A percentile compares a stretch with the other conserved stretches of the same genome.
phyloP scores from a whole-genome alignment of 2,888 invertebrate genomes.

The Monopis laevigella region DNA sequence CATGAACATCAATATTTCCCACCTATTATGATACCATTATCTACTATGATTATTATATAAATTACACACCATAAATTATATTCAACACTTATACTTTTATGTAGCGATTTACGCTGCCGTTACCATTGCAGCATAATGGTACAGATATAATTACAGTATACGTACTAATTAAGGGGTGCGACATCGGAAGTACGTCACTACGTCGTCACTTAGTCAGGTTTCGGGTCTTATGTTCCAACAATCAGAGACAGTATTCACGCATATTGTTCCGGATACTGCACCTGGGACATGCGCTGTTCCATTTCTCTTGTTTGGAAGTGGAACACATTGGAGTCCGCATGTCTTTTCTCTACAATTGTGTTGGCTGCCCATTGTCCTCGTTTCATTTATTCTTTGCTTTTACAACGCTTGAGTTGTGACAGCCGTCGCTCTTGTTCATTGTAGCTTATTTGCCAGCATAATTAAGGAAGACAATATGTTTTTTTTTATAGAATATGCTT shows the following conservation, averaged over 20 bases:
- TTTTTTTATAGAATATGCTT: not conserved
- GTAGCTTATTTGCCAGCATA: slow-evolving; percentile 24
- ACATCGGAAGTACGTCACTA: too few relatives aligned
- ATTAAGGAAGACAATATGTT: not conserved
- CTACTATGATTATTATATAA: too few relatives aligned
- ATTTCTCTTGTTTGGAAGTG: slow-evolving; percentile 52
- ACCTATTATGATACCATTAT: too few relatives aligned
- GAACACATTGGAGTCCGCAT: slow-evolving; percentile 39
- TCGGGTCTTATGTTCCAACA: slow-evolving; percentile 6
- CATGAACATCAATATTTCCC: too few relatives aligned
- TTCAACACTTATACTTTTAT: too few relatives aligned
- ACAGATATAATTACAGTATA: too few relatives aligned
- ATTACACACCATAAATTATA: too few relatives aligned
- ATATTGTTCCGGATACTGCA: slow-evolving; percentile 32
- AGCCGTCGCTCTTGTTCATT: slow-evolving; percentile 34
- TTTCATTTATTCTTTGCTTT: slow-evolving; percentile 43
- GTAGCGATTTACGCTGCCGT: too few relatives aligned
- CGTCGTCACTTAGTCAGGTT: too few relatives aligned
- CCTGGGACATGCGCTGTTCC: slow-evolving; percentile 37
- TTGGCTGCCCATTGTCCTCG: slow-evolving; percentile 47
- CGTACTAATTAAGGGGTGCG: too few relatives aligned
- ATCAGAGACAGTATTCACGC: slow-evolving; percentile 8
- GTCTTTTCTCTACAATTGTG: slow-evolving; percentile 62
- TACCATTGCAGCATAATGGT: too few relatives aligned
- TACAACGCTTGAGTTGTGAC: slow-evolving; percentile 27